Base-by-base conservation (phyloP, 2,888 invertebrate genomes). In the Apoderus coryli region DNA sequence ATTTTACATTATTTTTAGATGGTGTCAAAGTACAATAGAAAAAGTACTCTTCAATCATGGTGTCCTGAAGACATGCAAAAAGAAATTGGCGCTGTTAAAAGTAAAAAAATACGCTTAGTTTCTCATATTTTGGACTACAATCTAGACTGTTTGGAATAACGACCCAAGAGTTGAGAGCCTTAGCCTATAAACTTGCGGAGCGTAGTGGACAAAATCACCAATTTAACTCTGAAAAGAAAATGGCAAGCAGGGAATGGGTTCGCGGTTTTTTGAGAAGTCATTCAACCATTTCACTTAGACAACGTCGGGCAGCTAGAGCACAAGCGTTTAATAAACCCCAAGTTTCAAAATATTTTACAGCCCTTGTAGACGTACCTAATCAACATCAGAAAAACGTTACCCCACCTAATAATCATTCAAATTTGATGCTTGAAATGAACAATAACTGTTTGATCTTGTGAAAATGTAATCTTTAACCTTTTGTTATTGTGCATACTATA, bases 71-170 rank as follows among this genome's bases (percentile, higher is more conserved):
- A 32, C 13, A 32, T 32, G 26, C 5, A 11, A 22, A 27, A 12
- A 22, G 27, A 25, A 9, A 11, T 32, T 6, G 13, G 27, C 16
- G 27, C 27, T 11, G 32, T 27, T n/a, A n/a, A 19, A 4, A 12
- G 12, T 3, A 29, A 29, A 13, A 10, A 27, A 27, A 32, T 32
- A 22, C 19, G 32, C 6, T 13, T 24, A 5, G 31, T 31, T 16
- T 22, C 16, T 10, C 6, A 26, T 14, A 31, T 31, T 10, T 14
- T 31, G 11, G 31, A 31, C 3, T 26, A 11, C 16, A 31, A 7
- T 26, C 31, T 3, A 24, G 26, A 10, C 13, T 31, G 4, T 26
- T 31, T 26, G 31, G 31, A 4, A 7, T 31, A 16, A 26, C 31
- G 11, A 19, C 19, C 6, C 6, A 19, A 19, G 19, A 19, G 7